These are phyloP conservation scores for Aegotheles bennettii DNA, from an alignment of 2,113 vertebrate genomes.

Conservation along the genomic window DNA sequence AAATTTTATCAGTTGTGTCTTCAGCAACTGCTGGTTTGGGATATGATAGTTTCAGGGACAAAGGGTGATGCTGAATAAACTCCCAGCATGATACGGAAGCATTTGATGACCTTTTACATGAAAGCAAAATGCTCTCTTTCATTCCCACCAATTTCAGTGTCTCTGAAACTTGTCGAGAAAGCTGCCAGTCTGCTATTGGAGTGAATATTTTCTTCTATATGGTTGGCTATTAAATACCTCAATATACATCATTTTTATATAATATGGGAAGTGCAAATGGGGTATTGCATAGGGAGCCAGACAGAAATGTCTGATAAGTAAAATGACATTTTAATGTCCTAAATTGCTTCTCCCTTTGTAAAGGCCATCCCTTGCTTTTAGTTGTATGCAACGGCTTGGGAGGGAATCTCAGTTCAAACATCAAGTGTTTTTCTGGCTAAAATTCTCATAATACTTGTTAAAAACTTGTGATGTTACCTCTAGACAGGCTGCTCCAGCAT, in stretches of 20 bases:
- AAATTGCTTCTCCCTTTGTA: neutral
- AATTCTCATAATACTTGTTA: neutral
- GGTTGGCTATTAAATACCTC: neutral
- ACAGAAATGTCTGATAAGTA: neutral
- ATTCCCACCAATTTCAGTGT: neutral
- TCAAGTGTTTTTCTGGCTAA: neutral
- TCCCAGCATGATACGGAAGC: neutral
- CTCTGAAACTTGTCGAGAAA: neutral
- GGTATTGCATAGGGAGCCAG: neutral
- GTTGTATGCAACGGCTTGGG: neutral
- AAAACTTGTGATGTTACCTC: neutral
- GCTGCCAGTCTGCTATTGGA: neutral
- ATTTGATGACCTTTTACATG: neutral
- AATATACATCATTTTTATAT: neutral
- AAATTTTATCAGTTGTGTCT: neutral
- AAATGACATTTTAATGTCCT: neutral
- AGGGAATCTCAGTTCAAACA: neutral
- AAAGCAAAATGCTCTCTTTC: neutral
- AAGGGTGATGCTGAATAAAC: neutral
- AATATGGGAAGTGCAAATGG: neutral
- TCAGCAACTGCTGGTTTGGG: neutral
- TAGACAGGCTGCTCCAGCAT: neutral
- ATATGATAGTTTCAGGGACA: neutral
- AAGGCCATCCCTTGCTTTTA: neutral
- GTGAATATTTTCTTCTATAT: neutral